phyloP scores from a whole-genome alignment of 2,113 vertebrate genomes.

The Nibea albiflora region DNA sequence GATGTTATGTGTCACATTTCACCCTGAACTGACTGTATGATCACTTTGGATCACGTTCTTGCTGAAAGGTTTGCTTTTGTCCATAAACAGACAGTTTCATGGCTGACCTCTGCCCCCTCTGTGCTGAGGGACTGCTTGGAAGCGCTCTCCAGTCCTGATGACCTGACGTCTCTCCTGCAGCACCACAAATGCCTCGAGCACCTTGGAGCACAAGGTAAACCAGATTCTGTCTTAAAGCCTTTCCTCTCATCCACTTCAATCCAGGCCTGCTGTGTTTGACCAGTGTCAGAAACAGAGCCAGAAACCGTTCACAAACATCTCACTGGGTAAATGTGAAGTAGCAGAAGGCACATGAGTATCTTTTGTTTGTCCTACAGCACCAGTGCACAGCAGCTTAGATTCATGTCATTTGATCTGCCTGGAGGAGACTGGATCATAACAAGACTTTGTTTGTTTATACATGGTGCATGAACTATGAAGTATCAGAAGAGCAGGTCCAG shows the following conservation, averaged over 20 bases:
- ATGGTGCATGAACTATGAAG: no score
- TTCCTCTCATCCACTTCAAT: background rate
- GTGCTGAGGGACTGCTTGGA: constrained; percentile 68
- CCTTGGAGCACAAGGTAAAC: constrained; percentile 56
- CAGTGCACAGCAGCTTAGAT: no score
- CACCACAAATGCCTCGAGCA: constrained; percentile 67
- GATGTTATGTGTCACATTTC: background rate
- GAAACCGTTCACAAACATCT: no score
- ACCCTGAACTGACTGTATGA: background rate
- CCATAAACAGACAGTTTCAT: constrained; percentile 58
- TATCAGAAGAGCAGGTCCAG: no score
- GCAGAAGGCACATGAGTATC: no score
- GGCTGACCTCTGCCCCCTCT: constrained; percentile 71
- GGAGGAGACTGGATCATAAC: no score
- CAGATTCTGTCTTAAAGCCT: background rate
- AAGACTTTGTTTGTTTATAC: no score
- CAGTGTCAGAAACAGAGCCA: no score
- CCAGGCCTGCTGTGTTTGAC: no score
- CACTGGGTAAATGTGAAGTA: no score
- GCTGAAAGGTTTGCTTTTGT: background rate
- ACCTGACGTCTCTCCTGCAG: constrained; percentile 70
- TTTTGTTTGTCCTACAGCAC: no score
- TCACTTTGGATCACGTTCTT: background rate
- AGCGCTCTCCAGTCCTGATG: constrained; percentile 48
- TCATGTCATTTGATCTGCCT: no score